Conservation (phyloP, 2,888 invertebrate species). For the Lasioglossum leucozonium region DNA sequence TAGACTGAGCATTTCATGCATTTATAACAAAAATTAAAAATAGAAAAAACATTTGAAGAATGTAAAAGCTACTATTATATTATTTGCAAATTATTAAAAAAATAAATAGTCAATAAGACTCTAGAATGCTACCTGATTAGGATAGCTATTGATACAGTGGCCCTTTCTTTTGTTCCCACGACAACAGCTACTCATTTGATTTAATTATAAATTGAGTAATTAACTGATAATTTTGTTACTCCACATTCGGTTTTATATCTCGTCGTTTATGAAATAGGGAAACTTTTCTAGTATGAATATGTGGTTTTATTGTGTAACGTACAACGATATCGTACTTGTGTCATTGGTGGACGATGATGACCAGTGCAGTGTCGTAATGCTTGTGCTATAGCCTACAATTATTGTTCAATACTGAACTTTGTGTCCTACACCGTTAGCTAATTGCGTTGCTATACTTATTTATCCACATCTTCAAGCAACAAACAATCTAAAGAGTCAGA, state of each 20-base stretch:
- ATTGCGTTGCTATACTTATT: not conserved
- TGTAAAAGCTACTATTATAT: no score
- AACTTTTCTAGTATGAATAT: not conserved
- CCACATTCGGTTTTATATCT: not conserved
- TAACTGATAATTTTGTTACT: not conserved
- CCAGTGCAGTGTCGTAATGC: not conserved
- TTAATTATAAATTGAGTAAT: not conserved
- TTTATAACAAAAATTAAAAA: no score
- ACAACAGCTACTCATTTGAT: not conserved
- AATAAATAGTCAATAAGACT: no score
- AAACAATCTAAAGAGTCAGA: not conserved
- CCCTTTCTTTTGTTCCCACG: not conserved
- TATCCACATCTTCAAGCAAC: not conserved
- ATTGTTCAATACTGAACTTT: not conserved
- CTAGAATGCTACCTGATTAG: no score
- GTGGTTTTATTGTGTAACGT: not conserved
- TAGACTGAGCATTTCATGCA: not conserved
- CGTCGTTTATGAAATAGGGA: not conserved
- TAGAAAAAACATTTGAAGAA: no score
- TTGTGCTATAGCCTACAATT: not conserved
- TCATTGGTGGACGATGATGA: not conserved
- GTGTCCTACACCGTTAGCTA: not conserved
- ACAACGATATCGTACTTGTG: not conserved
- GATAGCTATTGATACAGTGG: not conserved
- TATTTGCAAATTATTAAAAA: no score